Evolutionary conservation across 1,140 invertebrate species (phyloP).

Genomic region (Scaptomyza pallida): DNA sequence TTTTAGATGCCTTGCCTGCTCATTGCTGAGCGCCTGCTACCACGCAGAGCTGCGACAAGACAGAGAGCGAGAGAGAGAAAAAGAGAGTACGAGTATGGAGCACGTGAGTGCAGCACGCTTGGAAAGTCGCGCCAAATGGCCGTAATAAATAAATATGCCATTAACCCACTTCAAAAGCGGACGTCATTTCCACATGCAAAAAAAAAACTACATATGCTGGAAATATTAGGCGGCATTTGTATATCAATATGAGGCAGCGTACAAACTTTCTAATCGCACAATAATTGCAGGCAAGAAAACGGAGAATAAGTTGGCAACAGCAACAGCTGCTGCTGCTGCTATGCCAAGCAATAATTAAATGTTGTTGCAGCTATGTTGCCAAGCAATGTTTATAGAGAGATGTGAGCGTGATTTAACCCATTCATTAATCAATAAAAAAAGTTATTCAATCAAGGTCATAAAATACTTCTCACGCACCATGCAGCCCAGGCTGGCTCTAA

Average conservation of each 20-base stretch:
- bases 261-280: constrained; percentile 78
- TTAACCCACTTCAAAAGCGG: constrained; percentile 57
- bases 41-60: constrained; percentile 23
- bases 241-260: constrained; percentile 55
- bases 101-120: constrained; percentile 50
- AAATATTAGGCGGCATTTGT: constrained; percentile 59
- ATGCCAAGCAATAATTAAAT: constrained; percentile 46
- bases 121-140: constrained; percentile 51
- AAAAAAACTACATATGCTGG: constrained; percentile 14
- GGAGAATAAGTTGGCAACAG: constrained; percentile 17
- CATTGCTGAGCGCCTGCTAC: constrained; percentile 52
- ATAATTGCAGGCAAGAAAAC: constrained; percentile 60
- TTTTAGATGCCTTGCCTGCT: constrained; percentile 1
- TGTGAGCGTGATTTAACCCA: not conserved
- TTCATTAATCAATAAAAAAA: not conserved
- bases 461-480: constrained; percentile 2
- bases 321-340: constrained; percentile 4
- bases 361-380: constrained; percentile 29
- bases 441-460: not conserved
- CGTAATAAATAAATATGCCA: constrained; percentile 75
- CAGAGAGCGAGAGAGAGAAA: constrained; percentile 33
- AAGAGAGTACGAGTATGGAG: constrained; percentile 2
- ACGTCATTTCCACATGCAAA: constrained; percentile 47
- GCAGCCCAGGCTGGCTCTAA: constrained; percentile 6
- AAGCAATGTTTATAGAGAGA: not conserved